Evolutionary conservation across 2,888 invertebrate species (phyloP).

Genomic region (Thysanoteuthis rhombus): DNA sequence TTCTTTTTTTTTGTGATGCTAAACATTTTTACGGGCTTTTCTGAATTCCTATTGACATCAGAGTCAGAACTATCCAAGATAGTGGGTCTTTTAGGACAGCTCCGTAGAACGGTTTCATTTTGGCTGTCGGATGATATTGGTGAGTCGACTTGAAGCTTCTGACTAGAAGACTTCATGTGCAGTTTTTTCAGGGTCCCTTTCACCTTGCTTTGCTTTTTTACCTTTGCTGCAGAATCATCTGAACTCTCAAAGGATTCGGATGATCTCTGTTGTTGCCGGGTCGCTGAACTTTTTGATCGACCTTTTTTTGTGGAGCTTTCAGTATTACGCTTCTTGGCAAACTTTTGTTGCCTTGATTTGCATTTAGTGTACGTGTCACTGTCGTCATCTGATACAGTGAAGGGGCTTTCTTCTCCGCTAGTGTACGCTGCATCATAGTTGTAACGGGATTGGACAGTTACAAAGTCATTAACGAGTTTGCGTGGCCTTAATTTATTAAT

Average conservation of each 20-base stretch:
- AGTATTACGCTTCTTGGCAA: background rate
- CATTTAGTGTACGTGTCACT: background rate
- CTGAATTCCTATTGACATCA: background rate
- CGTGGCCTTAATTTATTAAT: background rate
- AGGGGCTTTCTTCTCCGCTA: conserved; percentile 23
- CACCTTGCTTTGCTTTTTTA: background rate
- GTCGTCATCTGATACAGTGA: background rate
- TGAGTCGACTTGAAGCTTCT: background rate
- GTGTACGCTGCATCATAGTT: conserved; percentile 19
- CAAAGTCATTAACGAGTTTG: conserved; percentile 22
- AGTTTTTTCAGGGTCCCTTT: background rate
- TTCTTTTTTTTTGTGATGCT: conserved; percentile 20
- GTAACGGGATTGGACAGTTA: background rate
- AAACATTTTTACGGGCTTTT: background rate
- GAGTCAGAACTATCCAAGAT: conserved; percentile 12
- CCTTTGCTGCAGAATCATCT: background rate
- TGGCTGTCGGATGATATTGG: conserved; percentile 12
- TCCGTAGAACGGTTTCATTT: background rate
- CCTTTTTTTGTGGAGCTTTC: conserved; percentile 14
- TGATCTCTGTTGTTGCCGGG: background rate
- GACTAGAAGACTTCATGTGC: background rate
- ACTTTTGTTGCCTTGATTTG: conserved; percentile 23
- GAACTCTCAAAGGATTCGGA: background rate
- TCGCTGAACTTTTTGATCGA: background rate
- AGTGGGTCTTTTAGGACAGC: background rate